Conservation (phyloP, 2,888 invertebrate genomes). For the Daptonema setosum region DNA sequence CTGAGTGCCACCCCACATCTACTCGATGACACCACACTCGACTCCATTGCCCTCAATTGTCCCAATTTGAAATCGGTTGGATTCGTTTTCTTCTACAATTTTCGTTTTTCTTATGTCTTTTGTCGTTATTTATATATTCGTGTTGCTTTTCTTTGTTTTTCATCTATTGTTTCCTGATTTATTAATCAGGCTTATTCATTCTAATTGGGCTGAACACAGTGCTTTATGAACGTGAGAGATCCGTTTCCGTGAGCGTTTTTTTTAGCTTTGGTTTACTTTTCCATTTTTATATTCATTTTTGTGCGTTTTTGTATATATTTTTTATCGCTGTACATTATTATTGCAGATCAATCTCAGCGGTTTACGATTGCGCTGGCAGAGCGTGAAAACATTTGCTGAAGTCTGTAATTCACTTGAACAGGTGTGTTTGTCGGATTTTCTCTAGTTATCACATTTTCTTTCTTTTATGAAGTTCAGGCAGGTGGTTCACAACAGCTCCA, state of each 20-base stretch:
- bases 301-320: background rate
- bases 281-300: too few relatives aligned
- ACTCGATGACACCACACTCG: conserved; percentile 19
- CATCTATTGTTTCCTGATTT: background rate
- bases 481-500: too few relatives aligned
- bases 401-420: background rate
- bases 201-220: too few relatives aligned
- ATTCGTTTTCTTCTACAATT: background rate
- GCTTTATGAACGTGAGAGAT: too few relatives aligned
- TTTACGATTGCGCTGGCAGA: conserved; percentile 1
- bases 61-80: conserved; percentile 14
- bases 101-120: background rate
- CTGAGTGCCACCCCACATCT: conserved; percentile 19
- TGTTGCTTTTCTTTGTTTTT: background rate
- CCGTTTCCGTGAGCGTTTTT: too few relatives aligned
- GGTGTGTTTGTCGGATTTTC: too few relatives aligned
- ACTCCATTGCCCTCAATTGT: conserved; percentile 16
- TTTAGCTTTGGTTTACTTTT: too few relatives aligned
- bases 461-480: too few relatives aligned
- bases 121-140: background rate
- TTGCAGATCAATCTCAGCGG: conserved; percentile 6
- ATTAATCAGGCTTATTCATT: background rate
- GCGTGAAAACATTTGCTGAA: conserved; percentile 6
- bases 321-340: background rate
- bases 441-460: too few relatives aligned